Evolutionary conservation across 2,797 vertebrate species (phyloP).

Genomic region (Melanotaenia nigrans): DNA sequence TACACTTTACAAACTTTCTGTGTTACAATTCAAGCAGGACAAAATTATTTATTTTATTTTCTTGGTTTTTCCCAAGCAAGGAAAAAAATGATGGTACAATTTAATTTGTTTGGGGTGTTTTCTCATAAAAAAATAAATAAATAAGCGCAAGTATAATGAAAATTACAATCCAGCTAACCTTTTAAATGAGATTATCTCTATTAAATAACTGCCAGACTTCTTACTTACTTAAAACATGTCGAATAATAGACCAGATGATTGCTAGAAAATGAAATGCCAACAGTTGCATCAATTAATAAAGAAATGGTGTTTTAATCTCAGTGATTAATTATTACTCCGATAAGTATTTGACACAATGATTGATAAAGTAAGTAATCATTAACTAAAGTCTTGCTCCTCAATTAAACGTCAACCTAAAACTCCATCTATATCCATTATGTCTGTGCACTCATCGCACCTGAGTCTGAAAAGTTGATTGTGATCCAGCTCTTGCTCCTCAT

Average conservation of each 20-base stretch:
- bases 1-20: too few species aligned
- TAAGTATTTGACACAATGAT: background rate
- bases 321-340: background rate
- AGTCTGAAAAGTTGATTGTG: slow-evolving; percentile 86
- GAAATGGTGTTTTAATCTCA: background rate
- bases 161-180: background rate
- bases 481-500: slow-evolving; percentile 89
- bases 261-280: background rate
- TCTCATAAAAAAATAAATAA: background rate
- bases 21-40: too few species aligned
- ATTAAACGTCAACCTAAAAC: background rate
- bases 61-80: background rate
- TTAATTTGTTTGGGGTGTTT: background rate
- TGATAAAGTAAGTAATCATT: background rate
- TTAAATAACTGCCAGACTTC: background rate
- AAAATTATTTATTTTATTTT: too few species aligned
- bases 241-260: background rate
- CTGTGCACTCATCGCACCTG: slow-evolving; percentile 79
- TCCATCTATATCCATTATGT: background rate
- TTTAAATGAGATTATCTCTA: background rate
- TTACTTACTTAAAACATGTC: background rate
- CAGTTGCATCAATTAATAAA: background rate
- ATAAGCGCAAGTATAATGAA: background rate
- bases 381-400: background rate
- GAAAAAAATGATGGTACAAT: background rate